phyloP scores from a whole-genome alignment of 2,797 vertebrate genomes.

The Ataeniobius toweri region DNA sequence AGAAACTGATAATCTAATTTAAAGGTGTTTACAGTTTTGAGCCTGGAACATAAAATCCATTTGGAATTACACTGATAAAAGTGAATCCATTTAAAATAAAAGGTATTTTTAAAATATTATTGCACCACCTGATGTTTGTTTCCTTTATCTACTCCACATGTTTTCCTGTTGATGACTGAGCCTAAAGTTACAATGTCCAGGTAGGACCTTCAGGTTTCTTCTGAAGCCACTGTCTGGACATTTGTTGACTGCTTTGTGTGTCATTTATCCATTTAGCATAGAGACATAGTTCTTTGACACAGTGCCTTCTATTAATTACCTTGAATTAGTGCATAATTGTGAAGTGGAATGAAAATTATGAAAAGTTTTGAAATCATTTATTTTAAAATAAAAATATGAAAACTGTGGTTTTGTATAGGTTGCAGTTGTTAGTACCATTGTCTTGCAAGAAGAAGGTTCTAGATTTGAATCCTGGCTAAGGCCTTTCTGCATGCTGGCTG shows the following conservation, averaged over 20 bases:
- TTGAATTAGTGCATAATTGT: not conserved
- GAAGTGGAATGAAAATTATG: not conserved
- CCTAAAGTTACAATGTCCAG: conserved; percentile 25
- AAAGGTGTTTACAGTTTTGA: not conserved
- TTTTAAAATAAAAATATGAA: not conserved
- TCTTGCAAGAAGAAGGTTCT: too few species aligned
- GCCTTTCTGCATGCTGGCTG: too few species aligned
- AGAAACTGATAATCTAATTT: not conserved
- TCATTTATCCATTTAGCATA: not conserved
- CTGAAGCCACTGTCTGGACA: conserved; percentile 35
- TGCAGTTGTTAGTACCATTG: too few species aligned
- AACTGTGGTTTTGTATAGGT: not conserved
- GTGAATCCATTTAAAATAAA: conserved; percentile 12
- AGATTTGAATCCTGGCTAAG: too few species aligned
- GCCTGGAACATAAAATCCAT: not conserved
- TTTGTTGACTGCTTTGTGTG: conserved; percentile 28
- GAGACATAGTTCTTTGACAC: not conserved
- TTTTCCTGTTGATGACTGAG: conserved; percentile 39
- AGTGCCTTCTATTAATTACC: too few species aligned
- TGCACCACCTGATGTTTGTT: conserved; percentile 15
- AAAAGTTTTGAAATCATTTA: not conserved
- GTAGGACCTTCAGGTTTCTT: conserved; percentile 37
- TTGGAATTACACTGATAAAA: conserved; percentile 7
- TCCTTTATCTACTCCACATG: conserved; percentile 27
- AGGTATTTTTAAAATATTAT: conserved; percentile 24